These are phyloP conservation scores for Cyclopterus lumpus DNA, from an alignment of 2,797 vertebrate species.

Conservation along the genomic window DNA sequence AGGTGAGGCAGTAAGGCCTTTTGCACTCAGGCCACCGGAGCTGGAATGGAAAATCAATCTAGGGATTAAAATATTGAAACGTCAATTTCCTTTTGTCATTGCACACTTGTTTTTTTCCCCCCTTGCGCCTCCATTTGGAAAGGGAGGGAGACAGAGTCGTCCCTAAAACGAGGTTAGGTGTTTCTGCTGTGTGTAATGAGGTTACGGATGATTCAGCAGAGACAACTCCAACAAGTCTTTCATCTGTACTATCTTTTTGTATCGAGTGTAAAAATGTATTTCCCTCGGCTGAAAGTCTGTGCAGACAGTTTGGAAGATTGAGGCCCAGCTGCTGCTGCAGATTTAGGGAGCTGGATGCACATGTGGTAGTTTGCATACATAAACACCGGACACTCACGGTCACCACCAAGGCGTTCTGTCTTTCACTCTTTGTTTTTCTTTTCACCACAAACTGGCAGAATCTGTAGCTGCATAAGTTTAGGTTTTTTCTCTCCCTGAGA, in stretches of 20 bases:
- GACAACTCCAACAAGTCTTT: conserved; percentile 67
- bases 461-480: neutral
- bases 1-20: conserved; percentile 10
- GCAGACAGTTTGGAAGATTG: conserved; percentile 62
- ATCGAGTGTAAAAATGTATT: conserved; percentile 62
- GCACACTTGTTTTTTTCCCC: conserved; percentile 13
- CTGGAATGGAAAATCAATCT: conserved; percentile 39
- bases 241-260: conserved; percentile 60
- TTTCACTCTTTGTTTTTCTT: conserved; percentile 37
- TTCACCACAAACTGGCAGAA: conserved; percentile 14
- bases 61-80: conserved; percentile 44
- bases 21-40: neutral
- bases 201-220: conserved; percentile 59
- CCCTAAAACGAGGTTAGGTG: conserved; percentile 62
- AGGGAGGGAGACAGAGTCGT: conserved; percentile 19
- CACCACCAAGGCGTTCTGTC: conserved; percentile 18
- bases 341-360: conserved; percentile 49
- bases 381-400: conserved; percentile 7
- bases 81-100: conserved; percentile 59
- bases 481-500: conserved; percentile 4
- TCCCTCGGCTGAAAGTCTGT: conserved; percentile 45
- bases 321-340: conserved; percentile 49
- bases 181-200: conserved; percentile 53
- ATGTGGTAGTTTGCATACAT: conserved; percentile 9
- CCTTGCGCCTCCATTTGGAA: conserved; percentile 10